Evolutionary conservation across 2,888 invertebrate species (phyloP).

Genomic region (Oxyteleia sp.): DNA sequence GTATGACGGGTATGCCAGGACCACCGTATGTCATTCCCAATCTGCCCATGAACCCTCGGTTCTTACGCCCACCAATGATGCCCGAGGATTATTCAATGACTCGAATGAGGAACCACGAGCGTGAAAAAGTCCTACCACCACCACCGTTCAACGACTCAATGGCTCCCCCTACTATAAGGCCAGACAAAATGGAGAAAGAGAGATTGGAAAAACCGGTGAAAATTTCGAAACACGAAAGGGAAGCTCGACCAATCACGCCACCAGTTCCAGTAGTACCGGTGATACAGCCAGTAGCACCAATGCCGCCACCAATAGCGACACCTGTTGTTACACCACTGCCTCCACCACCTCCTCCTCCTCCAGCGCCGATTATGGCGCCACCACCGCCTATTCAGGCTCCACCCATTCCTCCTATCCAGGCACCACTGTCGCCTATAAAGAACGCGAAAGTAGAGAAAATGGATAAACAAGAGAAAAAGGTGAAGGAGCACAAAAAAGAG

Average conservation of each 20-base stretch:
- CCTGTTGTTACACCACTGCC: no score
- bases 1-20: slow-evolving; percentile 89
- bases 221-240: slow-evolving; percentile 80
- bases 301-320: no score
- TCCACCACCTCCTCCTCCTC: no score
- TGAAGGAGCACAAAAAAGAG: no score
- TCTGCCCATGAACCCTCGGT: slow-evolving; percentile 89
- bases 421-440: no score
- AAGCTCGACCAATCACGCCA: slow-evolving; percentile 68
- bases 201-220: slow-evolving; percentile 82
- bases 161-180: slow-evolving; percentile 79
- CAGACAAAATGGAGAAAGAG: slow-evolving; percentile 87
- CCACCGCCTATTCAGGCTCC: no score
- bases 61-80: slow-evolving; percentile 89
- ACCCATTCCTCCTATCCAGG: no score
- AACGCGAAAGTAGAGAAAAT: no score
- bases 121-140: slow-evolving; percentile 88
- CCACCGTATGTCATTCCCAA: slow-evolving; percentile 90
- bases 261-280: slow-evolving; percentile 52
- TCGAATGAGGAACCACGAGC: slow-evolving; percentile 88
- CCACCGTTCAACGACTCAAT: slow-evolving; percentile 88
- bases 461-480: no score
- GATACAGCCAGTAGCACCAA: no score
- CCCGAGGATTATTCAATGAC: slow-evolving; percentile 87
- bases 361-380: no score